Conservation (phyloP, 2,797 vertebrate genomes). For the Periophthalmus magnuspinnatus region DNA sequence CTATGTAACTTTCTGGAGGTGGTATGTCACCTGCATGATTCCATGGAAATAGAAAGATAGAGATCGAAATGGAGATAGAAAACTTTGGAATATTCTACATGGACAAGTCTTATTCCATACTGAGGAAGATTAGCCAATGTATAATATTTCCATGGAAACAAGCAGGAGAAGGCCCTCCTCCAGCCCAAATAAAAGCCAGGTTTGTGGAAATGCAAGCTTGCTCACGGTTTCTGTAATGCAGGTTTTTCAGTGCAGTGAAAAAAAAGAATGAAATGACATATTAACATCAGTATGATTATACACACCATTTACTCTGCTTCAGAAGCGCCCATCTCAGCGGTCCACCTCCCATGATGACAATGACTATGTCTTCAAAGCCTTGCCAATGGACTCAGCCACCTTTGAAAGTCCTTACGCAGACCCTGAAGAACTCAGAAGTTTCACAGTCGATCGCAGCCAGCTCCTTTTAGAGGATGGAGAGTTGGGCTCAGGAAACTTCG, state of each 20-base stretch:
- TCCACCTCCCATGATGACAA: constrained; percentile 37
- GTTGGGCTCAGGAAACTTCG: constrained; percentile 96
- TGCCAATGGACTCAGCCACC: constrained; percentile 94
- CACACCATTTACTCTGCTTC: constrained; percentile 14
- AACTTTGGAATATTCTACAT: no score
- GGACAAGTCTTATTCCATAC: no score
- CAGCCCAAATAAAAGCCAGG: no score
- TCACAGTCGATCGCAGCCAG: constrained; percentile 84
- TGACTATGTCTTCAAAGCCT: constrained; percentile 66
- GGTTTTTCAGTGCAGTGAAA: not conserved
- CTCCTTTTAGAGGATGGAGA: constrained; percentile 88
- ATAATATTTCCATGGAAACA: no score
- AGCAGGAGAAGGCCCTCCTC: no score
- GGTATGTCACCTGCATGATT: no score
- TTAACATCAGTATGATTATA: not conserved
- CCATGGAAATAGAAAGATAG: no score
- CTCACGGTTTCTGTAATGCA: no score
- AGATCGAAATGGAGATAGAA: no score
- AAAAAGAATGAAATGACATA: not conserved
- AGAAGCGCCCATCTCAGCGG: not conserved
- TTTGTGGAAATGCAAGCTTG: not conserved
- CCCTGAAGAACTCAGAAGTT: constrained; percentile 89
- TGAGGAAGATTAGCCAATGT: no score
- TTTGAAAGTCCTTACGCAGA: constrained; percentile 97
- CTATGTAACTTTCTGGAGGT: no score